These are phyloP conservation scores for Euura saliciscinereae DNA, from an alignment of 1,140 invertebrate species.

Conservation along the genomic window DNA sequence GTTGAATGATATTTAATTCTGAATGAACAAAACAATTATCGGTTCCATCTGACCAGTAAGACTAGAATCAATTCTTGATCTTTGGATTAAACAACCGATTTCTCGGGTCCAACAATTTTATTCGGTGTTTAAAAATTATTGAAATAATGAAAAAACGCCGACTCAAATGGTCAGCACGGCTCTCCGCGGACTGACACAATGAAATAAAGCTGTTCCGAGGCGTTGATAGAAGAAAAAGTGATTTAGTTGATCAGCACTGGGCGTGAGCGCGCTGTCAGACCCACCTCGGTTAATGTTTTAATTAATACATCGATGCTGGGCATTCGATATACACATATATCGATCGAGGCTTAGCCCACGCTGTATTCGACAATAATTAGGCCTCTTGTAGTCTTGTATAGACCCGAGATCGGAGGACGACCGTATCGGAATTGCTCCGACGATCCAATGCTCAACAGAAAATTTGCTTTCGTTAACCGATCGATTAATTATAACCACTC, in stretches of 20 bases:
- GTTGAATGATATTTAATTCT: too few species aligned
- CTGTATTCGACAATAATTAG: slow-evolving; percentile 38
- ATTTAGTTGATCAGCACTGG: slow-evolving; percentile 35
- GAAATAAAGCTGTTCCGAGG: not conserved
- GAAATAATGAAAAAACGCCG: too few species aligned
- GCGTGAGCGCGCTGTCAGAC: slow-evolving; percentile 37
- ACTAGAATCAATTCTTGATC: too few species aligned
- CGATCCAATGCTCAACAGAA: not conserved
- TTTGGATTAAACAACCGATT: too few species aligned
- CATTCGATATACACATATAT: slow-evolving; percentile 21
- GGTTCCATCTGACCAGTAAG: too few species aligned
- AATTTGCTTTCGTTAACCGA: not conserved
- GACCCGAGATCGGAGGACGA: not conserved
- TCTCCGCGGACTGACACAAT: not conserved
- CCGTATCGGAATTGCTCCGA: not conserved
- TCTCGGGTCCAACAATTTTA: too few species aligned
- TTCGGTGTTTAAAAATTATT: too few species aligned
- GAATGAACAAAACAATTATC: too few species aligned
- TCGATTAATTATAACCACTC: not conserved
- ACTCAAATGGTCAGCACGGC: too few species aligned
- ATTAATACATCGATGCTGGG: slow-evolving; percentile 47
- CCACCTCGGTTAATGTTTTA: slow-evolving; percentile 41
- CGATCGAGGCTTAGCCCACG: slow-evolving; percentile 18
- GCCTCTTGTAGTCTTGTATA: not conserved
- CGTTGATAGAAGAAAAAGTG: slow-evolving; percentile 20